Evolutionary conservation across 1,140 invertebrate genomes (phyloP), one percentile per base, ranked within the genome.

Genomic region (Drosophila ambigua): DNA sequence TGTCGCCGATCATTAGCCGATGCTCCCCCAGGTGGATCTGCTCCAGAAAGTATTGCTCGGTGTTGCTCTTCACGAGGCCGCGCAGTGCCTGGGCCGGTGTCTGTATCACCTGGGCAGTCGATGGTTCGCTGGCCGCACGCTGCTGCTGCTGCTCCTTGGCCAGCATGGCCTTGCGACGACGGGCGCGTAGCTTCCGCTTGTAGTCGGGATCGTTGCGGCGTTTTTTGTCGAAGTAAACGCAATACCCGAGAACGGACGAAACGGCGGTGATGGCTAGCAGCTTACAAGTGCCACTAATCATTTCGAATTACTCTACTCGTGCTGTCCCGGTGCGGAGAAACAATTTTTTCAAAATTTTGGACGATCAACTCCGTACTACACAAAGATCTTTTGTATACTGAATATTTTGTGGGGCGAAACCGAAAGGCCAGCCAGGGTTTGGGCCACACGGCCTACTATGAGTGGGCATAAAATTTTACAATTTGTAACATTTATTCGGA

Each of bases 211-310:
- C 98, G 90, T 93, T 96, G 85, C 98, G 95, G 54, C 98, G 94
- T 92, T 98, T 97, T 58, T 95, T 94, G 92, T 99, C 98, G 92
- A 99, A 99, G 93, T 99, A 99, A 74, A 98, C 95, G 92, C 98
- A 99, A 92, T 99, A 99, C 13, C 98, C 98, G 24, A 58, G n/a
- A 68, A 99, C 91, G 87, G 99, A 97, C 72, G 97, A 92, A 15
- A 96, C 95, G 24, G 97, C 97, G 57, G 11, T 13, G 11, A 39
- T 4, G 35, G 96, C 96, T 61, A 98, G 94, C 9, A 97, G 97
- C 39, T 96, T 97, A 50, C 96, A 96, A 80, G 97, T 95, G 48
- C 96, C 96, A 16, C 54, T 43, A 63, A 87, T 53, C 81, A 91
- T 90, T 71, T 72, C 55, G 23, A 57, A 69, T 41, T 73, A 13